These are phyloP conservation scores for Drosophila carrolli DNA, from an alignment of 1,140 invertebrate genomes.

Conservation along the genomic window DNA sequence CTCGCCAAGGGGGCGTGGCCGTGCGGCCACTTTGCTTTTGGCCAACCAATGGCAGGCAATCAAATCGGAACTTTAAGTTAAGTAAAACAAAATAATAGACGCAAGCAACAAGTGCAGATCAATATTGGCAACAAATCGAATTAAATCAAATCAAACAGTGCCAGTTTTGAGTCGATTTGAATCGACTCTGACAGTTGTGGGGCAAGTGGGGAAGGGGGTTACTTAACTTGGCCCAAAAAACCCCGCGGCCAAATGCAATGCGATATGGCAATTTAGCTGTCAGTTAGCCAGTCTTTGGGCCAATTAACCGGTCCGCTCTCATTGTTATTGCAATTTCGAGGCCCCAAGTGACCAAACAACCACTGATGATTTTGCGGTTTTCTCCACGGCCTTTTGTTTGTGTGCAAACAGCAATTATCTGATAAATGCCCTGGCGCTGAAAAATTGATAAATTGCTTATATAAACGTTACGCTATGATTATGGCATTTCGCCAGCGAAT, in stretches of 20 bases:
- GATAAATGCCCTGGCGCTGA: constrained; percentile 77
- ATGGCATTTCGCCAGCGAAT: constrained; percentile 50
- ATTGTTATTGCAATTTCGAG: constrained; percentile 75
- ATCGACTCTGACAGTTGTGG: constrained; percentile 51
- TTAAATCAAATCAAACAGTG: constrained; percentile 42
- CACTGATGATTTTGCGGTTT: constrained; percentile 79
- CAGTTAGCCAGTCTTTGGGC: constrained; percentile 77
- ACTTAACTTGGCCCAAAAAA: neutral
- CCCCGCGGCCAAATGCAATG: constrained; percentile 62
- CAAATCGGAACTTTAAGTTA: constrained; percentile 20
- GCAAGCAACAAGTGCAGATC: constrained; percentile 67
- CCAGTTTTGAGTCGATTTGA: constrained; percentile 55
- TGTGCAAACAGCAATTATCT: constrained; percentile 81
- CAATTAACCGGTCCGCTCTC: constrained; percentile 66
- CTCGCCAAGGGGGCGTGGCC: constrained; percentile 32
- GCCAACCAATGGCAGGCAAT: constrained; percentile 23
- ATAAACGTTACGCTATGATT: constrained; percentile 79
- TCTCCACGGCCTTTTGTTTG: constrained; percentile 37
- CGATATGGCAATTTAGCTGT: constrained; percentile 80
- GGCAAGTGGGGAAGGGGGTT: constrained; percentile 23
- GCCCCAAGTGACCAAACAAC: constrained; percentile 55
- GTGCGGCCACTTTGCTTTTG: neutral
- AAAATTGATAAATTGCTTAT: constrained; percentile 80
- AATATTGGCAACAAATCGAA: constrained; percentile 46
- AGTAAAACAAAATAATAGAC: constrained; percentile 27